These are phyloP conservation scores for Leucoraja erinaceus DNA, from an alignment of 2,113 vertebrate genomes.

Conservation along the genomic window DNA sequence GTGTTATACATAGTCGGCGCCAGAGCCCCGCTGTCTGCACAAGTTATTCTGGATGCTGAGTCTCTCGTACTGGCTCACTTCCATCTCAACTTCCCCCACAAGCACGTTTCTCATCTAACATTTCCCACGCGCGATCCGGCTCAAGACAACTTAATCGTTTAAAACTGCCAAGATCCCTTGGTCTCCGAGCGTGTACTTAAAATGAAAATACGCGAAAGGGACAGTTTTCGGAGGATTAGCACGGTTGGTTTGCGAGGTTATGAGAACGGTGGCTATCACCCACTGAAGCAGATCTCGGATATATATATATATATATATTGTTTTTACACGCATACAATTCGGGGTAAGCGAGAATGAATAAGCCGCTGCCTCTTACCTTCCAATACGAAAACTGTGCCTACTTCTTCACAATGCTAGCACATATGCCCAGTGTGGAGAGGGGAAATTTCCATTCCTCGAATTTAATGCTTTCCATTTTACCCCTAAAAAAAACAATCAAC, in stretches of 20 bases:
- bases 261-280: slow-evolving; percentile 37
- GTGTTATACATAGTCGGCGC: slow-evolving; percentile 67
- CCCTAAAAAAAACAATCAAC: slow-evolving; percentile 74
- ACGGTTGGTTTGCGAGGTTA: slow-evolving; percentile 41
- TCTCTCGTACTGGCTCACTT: slow-evolving; percentile 53
- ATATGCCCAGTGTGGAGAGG: slow-evolving; percentile 60
- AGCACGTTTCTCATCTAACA: slow-evolving; percentile 42
- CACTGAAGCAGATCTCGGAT: slow-evolving; percentile 39
- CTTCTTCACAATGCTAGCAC: slow-evolving; percentile 86
- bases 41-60: slow-evolving; percentile 41
- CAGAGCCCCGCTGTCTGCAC: slow-evolving; percentile 64
- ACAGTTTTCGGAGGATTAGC: background rate
- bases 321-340: background rate
- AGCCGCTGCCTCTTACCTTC: slow-evolving; percentile 74
- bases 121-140: background rate
- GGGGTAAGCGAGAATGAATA: slow-evolving; percentile 44
- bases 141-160: background rate
- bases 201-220: background rate
- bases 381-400: slow-evolving; percentile 94
- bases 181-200: background rate
- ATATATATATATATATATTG: background rate
- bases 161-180: slow-evolving; percentile 44
- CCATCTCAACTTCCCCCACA: slow-evolving; percentile 67
- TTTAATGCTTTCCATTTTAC: slow-evolving; percentile 84
- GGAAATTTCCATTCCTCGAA: slow-evolving; percentile 70